A percentile compares a stretch with the other conserved stretches of the same genome.
Evolutionary conservation across 2,888 invertebrate genomes (phyloP).

Genomic region (Netelia fuscicornis): DNA sequence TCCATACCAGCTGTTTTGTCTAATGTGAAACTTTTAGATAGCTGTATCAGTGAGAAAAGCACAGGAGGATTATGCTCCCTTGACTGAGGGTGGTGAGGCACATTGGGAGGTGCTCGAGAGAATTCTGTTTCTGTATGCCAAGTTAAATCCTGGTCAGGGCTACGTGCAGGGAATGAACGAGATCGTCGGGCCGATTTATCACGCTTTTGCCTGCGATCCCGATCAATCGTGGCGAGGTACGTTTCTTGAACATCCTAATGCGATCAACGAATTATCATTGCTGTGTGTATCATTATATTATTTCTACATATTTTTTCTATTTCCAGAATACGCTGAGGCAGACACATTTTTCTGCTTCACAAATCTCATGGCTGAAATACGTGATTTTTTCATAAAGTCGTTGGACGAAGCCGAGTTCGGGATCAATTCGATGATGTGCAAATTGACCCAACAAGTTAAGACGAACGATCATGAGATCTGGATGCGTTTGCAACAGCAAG

Average conservation of each 20-base stretch:
- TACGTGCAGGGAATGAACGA: conserved; percentile 99
- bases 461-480: conserved; percentile 92
- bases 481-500: conserved; percentile 91
- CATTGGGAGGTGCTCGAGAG: conserved; percentile 99
- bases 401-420: conserved; percentile 97
- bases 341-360: conserved; percentile 99
- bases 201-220: conserved; percentile 97
- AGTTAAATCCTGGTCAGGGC: conserved; percentile 98
- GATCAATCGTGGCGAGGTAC: conserved; percentile 92
- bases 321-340: conserved; percentile 95
- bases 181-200: conserved; percentile 99
- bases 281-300: not conserved
- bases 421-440: conserved; percentile 95
- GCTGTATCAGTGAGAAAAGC: conserved; percentile 91
- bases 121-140: conserved; percentile 98
- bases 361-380: conserved; percentile 98
- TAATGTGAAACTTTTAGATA: conserved; percentile 84
- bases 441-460: conserved; percentile 91
- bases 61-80: conserved; percentile 92
- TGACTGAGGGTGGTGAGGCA: conserved; percentile 96
- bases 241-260: conserved; percentile 36
- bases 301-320: conserved; percentile 40
- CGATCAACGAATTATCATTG: not conserved
- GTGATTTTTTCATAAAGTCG: conserved; percentile 98
- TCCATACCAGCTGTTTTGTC: conserved; percentile 11